These are phyloP conservation scores for Neoitamus cyanurus DNA, from an alignment of 2,888 invertebrate species.

Conservation along the genomic window DNA sequence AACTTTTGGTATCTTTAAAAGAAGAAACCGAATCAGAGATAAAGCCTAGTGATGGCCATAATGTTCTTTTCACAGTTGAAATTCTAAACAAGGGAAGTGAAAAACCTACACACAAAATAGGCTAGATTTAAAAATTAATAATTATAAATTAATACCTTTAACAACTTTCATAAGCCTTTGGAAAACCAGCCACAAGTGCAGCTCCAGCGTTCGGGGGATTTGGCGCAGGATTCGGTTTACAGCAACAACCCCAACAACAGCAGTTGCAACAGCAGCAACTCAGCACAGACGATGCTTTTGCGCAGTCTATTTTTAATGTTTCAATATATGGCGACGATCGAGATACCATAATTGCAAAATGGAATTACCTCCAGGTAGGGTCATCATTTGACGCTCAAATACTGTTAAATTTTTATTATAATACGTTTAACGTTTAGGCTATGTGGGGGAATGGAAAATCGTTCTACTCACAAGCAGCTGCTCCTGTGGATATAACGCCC, in stretches of 20 bases:
- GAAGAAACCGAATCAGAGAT: too few relatives aligned
- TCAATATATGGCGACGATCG: constrained; percentile 94
- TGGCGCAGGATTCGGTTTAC: constrained; percentile 69
- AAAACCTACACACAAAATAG: too few relatives aligned
- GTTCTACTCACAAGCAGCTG: constrained; percentile 81
- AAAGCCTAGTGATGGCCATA: too few relatives aligned
- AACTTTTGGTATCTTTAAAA: too few relatives aligned
- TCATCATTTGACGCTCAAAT: not conserved
- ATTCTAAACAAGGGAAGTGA: too few relatives aligned
- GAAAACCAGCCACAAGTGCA: constrained; percentile 61
- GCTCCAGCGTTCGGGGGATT: constrained; percentile 69
- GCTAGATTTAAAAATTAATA: too few relatives aligned
- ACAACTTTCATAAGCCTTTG: constrained; percentile 58
- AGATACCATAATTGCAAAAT: constrained; percentile 91
- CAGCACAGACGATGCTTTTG: constrained; percentile 76
- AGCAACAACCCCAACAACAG: constrained; percentile 59
- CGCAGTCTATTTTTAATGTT: constrained; percentile 80
- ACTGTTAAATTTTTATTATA: not conserved
- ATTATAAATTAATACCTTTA: too few relatives aligned
- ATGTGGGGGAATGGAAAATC: constrained; percentile 73
- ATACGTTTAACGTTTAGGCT: constrained; percentile 70
- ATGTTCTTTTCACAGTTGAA: too few relatives aligned
- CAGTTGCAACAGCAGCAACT: constrained; percentile 64
- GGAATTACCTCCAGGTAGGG: constrained; percentile 86
- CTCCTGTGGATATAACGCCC: constrained; percentile 84